Conservation (phyloP, 2,888 invertebrate species). For the Eretmocerus hayati region DNA sequence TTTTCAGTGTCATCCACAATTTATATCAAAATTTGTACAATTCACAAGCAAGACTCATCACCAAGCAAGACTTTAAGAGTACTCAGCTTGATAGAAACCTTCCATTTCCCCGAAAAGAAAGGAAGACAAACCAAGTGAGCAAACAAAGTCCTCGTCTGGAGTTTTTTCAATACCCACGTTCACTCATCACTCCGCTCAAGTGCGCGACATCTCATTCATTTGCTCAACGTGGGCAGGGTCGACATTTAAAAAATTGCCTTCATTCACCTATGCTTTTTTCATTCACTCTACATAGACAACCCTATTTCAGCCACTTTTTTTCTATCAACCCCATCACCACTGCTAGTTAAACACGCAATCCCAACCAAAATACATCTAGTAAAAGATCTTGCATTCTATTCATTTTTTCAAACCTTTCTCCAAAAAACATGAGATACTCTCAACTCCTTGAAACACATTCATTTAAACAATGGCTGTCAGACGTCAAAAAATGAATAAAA, state of each 20-base stretch:
- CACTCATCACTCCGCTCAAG: neutral
- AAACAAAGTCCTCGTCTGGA: neutral
- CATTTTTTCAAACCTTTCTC: neutral
- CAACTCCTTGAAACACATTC: no score
- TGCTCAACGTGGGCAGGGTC: neutral
- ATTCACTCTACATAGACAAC: neutral
- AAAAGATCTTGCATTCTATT: neutral
- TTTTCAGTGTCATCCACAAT: no score
- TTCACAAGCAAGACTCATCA: no score
- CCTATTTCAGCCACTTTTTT: slow-evolving; percentile 3
- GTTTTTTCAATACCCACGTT: no score
- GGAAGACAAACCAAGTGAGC: neutral
- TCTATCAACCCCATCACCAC: slow-evolving; percentile 12
- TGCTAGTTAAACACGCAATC: slow-evolving; percentile 17
- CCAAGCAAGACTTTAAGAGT: no score
- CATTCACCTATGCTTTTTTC: slow-evolving; percentile 8
- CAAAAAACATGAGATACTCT: no score
- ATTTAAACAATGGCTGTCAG: no score
- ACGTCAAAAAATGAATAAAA: no score
- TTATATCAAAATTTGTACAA: no score
- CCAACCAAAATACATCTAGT: slow-evolving; percentile 13
- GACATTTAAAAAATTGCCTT: slow-evolving; percentile 20
- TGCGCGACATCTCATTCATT: neutral
- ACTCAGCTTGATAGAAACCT: neutral
- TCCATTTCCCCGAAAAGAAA: neutral